These are phyloP conservation scores for Premnoplex brunnescens DNA, from an alignment of 2,797 vertebrate genomes.

Conservation along the genomic window DNA sequence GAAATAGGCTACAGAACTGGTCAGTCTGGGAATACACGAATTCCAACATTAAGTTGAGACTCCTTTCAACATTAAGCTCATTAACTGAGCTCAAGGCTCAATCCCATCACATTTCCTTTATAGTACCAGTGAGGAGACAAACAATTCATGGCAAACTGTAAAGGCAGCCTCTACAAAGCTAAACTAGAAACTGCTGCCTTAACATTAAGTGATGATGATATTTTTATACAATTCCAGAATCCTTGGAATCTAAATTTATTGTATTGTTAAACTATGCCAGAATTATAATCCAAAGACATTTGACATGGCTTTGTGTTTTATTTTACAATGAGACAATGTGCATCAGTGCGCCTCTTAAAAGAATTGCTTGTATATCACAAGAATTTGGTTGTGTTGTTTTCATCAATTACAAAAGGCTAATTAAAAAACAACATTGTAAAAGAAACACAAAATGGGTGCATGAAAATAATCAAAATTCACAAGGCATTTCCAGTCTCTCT, in stretches of 20 bases:
- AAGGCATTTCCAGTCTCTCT: not conserved
- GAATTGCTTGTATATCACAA: not conserved
- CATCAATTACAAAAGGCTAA: not conserved
- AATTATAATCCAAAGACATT: not conserved
- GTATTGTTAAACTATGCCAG: not conserved
- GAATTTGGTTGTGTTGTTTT: not conserved
- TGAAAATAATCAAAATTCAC: not conserved
- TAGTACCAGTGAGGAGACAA: not conserved
- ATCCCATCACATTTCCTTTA: not conserved
- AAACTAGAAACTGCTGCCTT: not conserved
- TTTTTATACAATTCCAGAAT: not conserved
- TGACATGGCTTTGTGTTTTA: not conserved
- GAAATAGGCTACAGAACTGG: not conserved
- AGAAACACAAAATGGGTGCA: not conserved
- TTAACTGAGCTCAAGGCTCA: not conserved
- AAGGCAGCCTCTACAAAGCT: not conserved
- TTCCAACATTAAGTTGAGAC: not conserved
- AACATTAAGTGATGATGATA: rapidly evolving
- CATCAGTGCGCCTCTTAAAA: not conserved
- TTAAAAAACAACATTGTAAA: not conserved
- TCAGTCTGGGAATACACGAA: not conserved
- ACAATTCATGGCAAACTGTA: not conserved
- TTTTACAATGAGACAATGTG: not conserved
- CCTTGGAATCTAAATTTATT: not conserved
- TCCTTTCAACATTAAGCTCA: not conserved